Conservation (phyloP, 2,888 invertebrate species). For the Andricus curvator region DNA sequence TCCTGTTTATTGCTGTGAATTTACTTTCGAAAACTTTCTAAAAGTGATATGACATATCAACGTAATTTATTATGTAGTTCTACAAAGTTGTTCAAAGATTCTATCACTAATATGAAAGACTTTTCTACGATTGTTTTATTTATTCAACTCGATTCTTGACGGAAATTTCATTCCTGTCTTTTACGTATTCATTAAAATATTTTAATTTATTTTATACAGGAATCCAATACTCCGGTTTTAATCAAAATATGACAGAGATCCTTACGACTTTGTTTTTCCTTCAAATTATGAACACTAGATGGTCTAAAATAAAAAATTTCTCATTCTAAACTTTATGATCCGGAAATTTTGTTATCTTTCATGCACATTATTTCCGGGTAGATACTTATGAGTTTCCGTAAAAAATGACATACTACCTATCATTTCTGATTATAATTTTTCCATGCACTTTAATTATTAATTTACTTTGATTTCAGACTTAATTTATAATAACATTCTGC, state of each 20-base stretch:
- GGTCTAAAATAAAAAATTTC: not conserved
- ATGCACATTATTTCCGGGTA: not conserved
- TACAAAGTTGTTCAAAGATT: not conserved
- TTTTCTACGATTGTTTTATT: too few relatives aligned
- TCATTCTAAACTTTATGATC: not conserved
- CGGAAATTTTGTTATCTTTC: not conserved
- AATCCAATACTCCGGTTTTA: too few relatives aligned
- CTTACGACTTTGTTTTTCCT: too few relatives aligned
- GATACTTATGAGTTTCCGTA: not conserved
- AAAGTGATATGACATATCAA: not conserved
- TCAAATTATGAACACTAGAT: not conserved
- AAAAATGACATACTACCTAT: not conserved
- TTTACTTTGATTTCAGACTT: constrained; percentile 31
- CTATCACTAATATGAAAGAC: not conserved
- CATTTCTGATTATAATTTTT: not conserved
- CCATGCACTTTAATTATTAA: constrained; percentile 1
- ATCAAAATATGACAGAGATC: too few relatives aligned
- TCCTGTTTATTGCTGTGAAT: not conserved
- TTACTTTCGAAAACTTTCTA: constrained; percentile 4
- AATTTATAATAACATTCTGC: constrained; percentile 28
- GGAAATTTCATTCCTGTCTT: not conserved
- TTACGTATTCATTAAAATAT: too few relatives aligned
- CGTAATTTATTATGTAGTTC: not conserved
- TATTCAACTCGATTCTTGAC: not conserved
- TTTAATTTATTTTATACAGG: too few relatives aligned